Base-by-base conservation (phyloP, 2,113 vertebrate genomes). In the Fregata magnificens region DNA sequence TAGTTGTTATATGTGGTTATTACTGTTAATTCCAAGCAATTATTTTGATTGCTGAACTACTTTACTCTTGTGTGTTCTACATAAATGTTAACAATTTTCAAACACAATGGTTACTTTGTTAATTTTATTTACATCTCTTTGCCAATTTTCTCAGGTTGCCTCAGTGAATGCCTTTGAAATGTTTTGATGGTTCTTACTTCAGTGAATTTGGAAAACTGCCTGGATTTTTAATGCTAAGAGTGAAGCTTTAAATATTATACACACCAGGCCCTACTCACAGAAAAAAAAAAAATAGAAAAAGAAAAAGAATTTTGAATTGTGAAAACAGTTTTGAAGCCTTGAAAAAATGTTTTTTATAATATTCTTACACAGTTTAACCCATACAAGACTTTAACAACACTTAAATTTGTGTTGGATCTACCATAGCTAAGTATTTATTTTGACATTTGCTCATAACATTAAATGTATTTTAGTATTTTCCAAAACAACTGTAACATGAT, bases 71-170 rank as follows among this genome's bases (percentile, higher is more conserved):
- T 72, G 29, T 70, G 6, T 56, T 83, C 45, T 61, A 24, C 38
- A 61, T 31, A 90, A 81, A 59, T 22, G 25, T 61, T 87, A 93
- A 66, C 24, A 25, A 16, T 91, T 93, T 59, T 44, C 31, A 73
- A 91, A 53, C 25, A 74, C 31, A 61, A 26, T 67, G 5, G 22
- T 69, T 83, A 25, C 40, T 86, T 76, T 88, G 65, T 85, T 78
- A 85, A 85, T 94, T 93, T 92, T 87, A 88, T 94, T 81, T 74
- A 53, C 65, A 78, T n/a, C 12, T 79, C 32, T 87, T 84, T 74
- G 34, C 10, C 70, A 61, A 9, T 65, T 63, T 70, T 84, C 52
- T 59, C 31, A 63, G 17, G 13, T 89, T 94, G 26, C 45, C 26
- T 78, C 56, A 32, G 14, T 78, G 16, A 90, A 12, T 58, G 11